phyloP scores from a whole-genome alignment of 2,888 invertebrate species.

The Orthosia cruda region DNA sequence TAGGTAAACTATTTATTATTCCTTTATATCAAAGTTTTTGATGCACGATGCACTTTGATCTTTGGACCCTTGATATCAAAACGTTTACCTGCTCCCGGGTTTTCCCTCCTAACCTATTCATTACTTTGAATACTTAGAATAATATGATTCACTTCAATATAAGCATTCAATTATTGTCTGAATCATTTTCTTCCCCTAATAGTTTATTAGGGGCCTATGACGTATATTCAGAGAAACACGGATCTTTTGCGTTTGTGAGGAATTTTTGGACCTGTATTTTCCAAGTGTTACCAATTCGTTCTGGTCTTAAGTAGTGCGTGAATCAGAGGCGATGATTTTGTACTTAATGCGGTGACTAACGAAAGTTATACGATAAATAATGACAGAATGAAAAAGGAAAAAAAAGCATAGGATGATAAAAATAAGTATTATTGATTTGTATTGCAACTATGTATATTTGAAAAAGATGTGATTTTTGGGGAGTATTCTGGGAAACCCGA shows the following conservation, averaged over 20 bases:
- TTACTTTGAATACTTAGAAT: constrained; percentile 38
- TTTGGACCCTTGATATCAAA: constrained; percentile 14
- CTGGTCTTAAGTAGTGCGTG: constrained; percentile 33
- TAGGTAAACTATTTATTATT: background rate
- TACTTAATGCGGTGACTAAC: constrained; percentile 24
- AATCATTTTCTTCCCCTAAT: constrained; percentile 75
- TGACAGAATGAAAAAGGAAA: background rate
- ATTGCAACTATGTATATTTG: no score
- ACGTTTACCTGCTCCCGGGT: constrained; percentile 68
- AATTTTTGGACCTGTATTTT: constrained; percentile 40
- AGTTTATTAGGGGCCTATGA: constrained; percentile 71
- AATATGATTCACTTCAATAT: constrained; percentile 77
- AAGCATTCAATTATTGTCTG: constrained; percentile 75
- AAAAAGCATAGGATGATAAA: no score
- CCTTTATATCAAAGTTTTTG: background rate
- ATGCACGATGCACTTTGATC: constrained; percentile 11
- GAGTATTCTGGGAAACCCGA: no score
- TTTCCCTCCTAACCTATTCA: constrained; percentile 73
- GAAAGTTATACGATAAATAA: background rate
- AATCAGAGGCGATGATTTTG: constrained; percentile 43
- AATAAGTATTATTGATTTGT: no score
- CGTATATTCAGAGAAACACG: constrained; percentile 74
- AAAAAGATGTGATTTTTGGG: no score
- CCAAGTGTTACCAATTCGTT: constrained; percentile 52
- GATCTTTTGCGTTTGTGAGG: constrained; percentile 51